Percentiles rank a stretch among this genome's conserved stretches.
Evolutionary conservation across 2,888 invertebrate genomes (phyloP).

Genomic region (Parnassius mnemosyne): DNA sequence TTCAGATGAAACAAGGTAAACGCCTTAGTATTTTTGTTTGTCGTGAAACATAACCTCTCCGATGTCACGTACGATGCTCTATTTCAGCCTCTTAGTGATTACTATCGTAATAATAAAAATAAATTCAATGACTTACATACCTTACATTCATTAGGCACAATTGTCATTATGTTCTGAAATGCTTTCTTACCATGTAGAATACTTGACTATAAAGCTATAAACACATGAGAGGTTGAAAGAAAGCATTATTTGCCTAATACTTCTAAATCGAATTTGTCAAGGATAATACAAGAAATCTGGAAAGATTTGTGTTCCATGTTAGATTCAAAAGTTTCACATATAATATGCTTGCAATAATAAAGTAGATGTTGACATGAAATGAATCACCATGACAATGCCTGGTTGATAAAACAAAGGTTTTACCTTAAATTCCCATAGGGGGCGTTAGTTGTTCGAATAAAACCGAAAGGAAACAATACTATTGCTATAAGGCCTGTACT

Average conservation of each 20-base stretch:
- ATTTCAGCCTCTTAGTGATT: conserved; percentile 47
- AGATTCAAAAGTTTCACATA: not conserved
- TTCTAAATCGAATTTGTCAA: not conserved
- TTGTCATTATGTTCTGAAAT: conserved; percentile 2
- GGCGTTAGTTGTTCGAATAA: conserved; percentile 51
- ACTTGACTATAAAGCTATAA: conserved; percentile 1
- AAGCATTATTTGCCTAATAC: not conserved
- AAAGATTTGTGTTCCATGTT: not conserved
- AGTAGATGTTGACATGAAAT: conserved; percentile 43
- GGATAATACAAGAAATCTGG: not conserved
- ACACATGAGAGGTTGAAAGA: conserved; percentile 1
- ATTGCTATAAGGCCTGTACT: not conserved
- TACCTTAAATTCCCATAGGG: conserved; percentile 52
- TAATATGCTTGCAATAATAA: conserved; percentile 17
- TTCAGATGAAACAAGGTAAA: conserved; percentile 73
- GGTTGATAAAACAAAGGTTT: conserved; percentile 57
- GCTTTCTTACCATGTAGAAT: conserved; percentile 5
- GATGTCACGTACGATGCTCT: conserved; percentile 62
- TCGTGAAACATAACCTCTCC: conserved; percentile 77
- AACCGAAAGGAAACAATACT: conserved; percentile 1
- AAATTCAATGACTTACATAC: too few species aligned
- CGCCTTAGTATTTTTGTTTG: conserved; percentile 80
- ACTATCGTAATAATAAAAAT: not conserved
- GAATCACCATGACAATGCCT: conserved; percentile 73
- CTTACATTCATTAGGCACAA: too few species aligned